These are phyloP conservation scores for Astreopora myriophthalma DNA, from an alignment of 64 coral and sea anemone genomes.

Conservation along the genomic window DNA sequence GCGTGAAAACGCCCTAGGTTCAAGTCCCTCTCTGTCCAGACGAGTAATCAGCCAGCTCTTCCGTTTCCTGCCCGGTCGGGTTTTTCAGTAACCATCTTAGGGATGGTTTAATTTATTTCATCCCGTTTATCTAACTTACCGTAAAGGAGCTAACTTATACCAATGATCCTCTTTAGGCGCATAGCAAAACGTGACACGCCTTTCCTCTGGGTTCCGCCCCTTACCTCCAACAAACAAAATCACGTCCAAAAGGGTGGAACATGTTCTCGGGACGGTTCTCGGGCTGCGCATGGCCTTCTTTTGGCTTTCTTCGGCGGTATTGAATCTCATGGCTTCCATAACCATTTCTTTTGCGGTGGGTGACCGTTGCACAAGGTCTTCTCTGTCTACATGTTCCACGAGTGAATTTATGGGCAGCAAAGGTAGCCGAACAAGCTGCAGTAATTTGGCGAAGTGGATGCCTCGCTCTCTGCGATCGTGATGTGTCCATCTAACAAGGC, in stretches of 20 bases:
- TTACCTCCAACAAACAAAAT: slow-evolving; percentile 86
- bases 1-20: too few relatives aligned
- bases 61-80: too few relatives aligned
- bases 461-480: slow-evolving; percentile 65
- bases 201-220: slow-evolving; percentile 26
- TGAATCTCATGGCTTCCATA: slow-evolving; percentile 77
- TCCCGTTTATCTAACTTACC: slow-evolving; percentile 37
- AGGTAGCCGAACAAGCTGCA: slow-evolving; percentile 71
- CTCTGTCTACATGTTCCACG: slow-evolving; percentile 48
- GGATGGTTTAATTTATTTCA: too few relatives aligned
- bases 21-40: too few relatives aligned
- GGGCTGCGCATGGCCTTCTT: slow-evolving; percentile 39
- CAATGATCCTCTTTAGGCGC: slow-evolving; percentile 53
- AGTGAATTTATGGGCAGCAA: slow-evolving; percentile 25
- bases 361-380: slow-evolving; percentile 82
- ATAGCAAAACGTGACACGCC: slow-evolving; percentile 76
- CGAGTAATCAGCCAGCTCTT: too few relatives aligned
- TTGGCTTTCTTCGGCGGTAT: background rate
- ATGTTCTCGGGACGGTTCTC: slow-evolving; percentile 71
- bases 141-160: slow-evolving; percentile 66
- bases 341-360: slow-evolving; percentile 82
- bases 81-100: too few relatives aligned
- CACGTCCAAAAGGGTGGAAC: slow-evolving; percentile 71
- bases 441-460: slow-evolving; percentile 86
- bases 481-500: slow-evolving; percentile 72